Percentiles rank a stretch among this genome's conserved stretches.
Evolutionary conservation across 2,797 vertebrate genomes (phyloP).

Genomic region (Petrocephalus sullivani): DNA sequence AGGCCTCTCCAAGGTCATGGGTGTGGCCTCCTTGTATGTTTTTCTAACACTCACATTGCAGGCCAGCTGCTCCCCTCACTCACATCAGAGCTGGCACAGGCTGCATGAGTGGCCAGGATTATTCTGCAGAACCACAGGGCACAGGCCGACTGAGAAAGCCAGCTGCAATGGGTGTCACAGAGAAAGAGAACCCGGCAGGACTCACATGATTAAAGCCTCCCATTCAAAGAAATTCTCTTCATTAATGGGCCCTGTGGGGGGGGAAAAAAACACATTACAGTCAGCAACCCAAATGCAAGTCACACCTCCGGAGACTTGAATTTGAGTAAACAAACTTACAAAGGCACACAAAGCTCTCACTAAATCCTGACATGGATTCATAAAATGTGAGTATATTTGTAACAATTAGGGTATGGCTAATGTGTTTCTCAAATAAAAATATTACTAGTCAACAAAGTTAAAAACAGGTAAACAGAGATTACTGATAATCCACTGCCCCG

Average conservation of each 20-base stretch:
- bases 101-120: neutral
- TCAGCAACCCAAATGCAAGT: neutral
- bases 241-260: conserved; percentile 78
- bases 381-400: neutral
- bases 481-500: no score
- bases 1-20: neutral
- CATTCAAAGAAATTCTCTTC: conserved; percentile 99
- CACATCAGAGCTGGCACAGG: neutral
- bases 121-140: neutral
- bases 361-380: neutral
- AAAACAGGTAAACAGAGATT: neutral
- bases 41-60: neutral
- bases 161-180: neutral
- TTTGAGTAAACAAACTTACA: neutral
- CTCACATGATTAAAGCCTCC: conserved; percentile 98
- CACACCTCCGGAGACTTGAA: neutral
- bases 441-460: neutral
- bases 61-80: neutral
- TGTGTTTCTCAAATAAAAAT: neutral
- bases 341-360: neutral
- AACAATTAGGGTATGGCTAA: neutral
- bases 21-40: neutral
- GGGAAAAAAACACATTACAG: neutral
- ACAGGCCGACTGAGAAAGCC: neutral
- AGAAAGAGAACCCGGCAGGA: conserved; percentile 22